Evolutionary conservation across 2,888 invertebrate species (phyloP), one percentile per base, ranked within the genome.

Genomic region (Plusia festucae): DNA sequence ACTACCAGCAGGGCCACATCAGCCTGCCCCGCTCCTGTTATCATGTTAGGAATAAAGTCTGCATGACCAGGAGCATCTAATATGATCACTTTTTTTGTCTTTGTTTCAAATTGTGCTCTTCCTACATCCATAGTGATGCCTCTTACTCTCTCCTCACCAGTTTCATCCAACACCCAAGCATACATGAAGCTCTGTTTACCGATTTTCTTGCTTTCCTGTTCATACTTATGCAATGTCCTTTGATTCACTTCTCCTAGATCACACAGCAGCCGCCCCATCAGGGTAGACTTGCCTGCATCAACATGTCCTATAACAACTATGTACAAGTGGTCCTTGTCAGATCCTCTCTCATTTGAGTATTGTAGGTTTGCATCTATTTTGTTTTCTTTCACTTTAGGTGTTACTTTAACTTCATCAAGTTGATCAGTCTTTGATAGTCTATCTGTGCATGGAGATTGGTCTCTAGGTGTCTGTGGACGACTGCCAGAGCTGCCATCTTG

Each of bases 11-110:
- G 95, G 15, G 99, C 99, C 0, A 99, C 99, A 94, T 99, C 99
- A 2, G 99, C 99, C 92, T 99, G 99, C 0, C 99, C 98, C 1
- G 99, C 99, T 16, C 99, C 99, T 15, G 98, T 98, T 79, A 99
- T 99, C 99, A 99, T 99, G 85, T 99, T 99, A 1, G 99, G 99
- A 87, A 99, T 99, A 87, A 99, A 99, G 90, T 99, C 99, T 89
- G 98, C 99, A 91, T 99, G 99, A 0, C 99, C 99, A 0, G 99
- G 99, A 30, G 99, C 99, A 96, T 99, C 99, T 65, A 99, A 94
- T 53, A 99, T 93, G 0, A 97, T 97, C 0, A 98, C 96, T 90
- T 94, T 95, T 93, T 98, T 98, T 2, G 97, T 96, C 61, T 97
- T 96, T 0, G 99, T 99, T 92, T 99, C 98, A 95, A 99, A 99